A percentile compares a stretch with the other conserved stretches of the same genome.
Conservation (phyloP, 2,888 invertebrate species). For the Conistra vaccinii region DNA sequence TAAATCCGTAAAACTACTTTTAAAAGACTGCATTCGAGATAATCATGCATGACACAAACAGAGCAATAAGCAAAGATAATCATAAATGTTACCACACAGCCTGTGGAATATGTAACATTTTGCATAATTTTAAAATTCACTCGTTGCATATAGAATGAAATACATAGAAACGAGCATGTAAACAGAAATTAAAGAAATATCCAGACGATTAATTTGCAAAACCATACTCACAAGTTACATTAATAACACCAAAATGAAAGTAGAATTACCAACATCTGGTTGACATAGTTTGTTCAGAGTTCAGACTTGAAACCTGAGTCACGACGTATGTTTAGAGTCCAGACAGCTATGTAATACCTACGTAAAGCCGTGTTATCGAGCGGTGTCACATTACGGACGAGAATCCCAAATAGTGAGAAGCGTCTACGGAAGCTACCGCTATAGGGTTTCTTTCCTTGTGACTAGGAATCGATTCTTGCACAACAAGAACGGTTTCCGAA, state of each 20-base stretch:
- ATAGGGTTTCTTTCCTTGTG: slow-evolving; percentile 79
- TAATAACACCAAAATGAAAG: slow-evolving; percentile 38
- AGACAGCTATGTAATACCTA: slow-evolving; percentile 54
- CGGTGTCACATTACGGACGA: slow-evolving; percentile 65
- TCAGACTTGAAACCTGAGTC: slow-evolving; percentile 58
- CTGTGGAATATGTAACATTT: slow-evolving; percentile 34
- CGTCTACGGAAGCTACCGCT: slow-evolving; percentile 58
- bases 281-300: slow-evolving; percentile 45
- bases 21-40: slow-evolving; percentile 34
- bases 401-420: slow-evolving; percentile 73
- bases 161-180: slow-evolving; percentile 53
- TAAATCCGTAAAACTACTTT: slow-evolving; percentile 49
- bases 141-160: slow-evolving; percentile 56
- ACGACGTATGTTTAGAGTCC: slow-evolving; percentile 52
- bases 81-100: slow-evolving; percentile 21
- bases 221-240: slow-evolving; percentile 16
- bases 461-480: slow-evolving; percentile 67
- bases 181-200: slow-evolving; percentile 26
- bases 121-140: slow-evolving; percentile 50
- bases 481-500: slow-evolving; percentile 59
- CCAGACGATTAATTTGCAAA: slow-evolving; percentile 27
- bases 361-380: slow-evolving; percentile 49
- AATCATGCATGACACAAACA: slow-evolving; percentile 22
- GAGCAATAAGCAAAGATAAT: slow-evolving; percentile 44
- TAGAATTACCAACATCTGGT: slow-evolving; percentile 57